These are phyloP conservation scores for Proteles cristata DNA, from an alignment of 2,113 vertebrate genomes.

Conservation along the genomic window DNA sequence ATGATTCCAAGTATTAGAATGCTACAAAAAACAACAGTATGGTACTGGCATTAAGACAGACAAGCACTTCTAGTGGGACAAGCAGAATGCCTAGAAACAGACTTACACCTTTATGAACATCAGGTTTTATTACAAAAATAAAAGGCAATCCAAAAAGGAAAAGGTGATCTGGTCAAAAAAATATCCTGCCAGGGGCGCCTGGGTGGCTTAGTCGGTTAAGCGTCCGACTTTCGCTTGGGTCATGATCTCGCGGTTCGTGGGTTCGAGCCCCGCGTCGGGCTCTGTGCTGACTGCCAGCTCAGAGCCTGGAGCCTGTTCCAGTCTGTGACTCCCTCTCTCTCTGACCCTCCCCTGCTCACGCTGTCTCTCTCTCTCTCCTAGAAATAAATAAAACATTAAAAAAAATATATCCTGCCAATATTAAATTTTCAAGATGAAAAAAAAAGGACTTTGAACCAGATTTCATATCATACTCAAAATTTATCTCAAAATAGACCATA, in stretches of 20 bases:
- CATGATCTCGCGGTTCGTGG: no score
- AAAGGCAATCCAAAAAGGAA: neutral
- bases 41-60: neutral
- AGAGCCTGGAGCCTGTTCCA: no score
- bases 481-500: neutral
- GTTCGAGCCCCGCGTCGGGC: no score
- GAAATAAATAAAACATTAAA: no score
- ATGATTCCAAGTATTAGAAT: neutral
- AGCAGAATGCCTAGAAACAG: neutral
- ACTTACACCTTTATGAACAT: neutral
- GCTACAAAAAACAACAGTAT: neutral
- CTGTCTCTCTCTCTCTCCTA: no score
- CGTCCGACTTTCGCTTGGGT: no score
- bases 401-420: neutral
- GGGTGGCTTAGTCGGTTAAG: no score
- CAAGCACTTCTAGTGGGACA: neutral
- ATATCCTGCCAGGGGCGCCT: neutral
- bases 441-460: neutral
- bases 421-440: neutral
- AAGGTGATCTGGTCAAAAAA: neutral
- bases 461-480: neutral
- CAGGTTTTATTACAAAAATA: neutral
- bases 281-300: no score
- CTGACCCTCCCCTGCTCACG: no score
- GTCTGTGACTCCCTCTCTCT: no score